These are phyloP conservation scores for Oreotrochilus melanogaster DNA, from an alignment of 2,113 vertebrate species.

Conservation along the genomic window DNA sequence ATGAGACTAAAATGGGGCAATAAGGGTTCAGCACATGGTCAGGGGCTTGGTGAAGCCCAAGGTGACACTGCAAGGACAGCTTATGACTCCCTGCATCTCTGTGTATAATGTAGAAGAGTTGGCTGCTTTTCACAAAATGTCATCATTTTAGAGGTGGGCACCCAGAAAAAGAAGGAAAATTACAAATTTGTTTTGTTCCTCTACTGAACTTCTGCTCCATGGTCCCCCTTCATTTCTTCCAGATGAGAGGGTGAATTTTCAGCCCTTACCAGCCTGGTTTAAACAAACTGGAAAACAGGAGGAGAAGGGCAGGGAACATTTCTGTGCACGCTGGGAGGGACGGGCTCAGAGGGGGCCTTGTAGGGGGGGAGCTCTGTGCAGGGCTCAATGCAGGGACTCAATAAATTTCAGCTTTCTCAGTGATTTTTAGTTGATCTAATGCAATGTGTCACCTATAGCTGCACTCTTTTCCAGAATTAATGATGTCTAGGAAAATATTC, in stretches of 20 bases:
- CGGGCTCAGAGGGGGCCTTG: background rate
- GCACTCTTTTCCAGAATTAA: conserved; percentile 30
- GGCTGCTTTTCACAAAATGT: background rate
- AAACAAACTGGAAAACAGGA: background rate
- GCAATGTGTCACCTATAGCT: conserved; percentile 7
- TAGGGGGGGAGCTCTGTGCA: conserved; percentile 15
- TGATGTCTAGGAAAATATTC: conserved; percentile 50
- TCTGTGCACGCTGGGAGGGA: background rate
- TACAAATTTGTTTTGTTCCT: background rate
- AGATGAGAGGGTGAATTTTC: background rate
- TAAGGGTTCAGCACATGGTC: background rate
- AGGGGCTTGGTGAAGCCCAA: background rate
- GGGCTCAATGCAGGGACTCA: background rate
- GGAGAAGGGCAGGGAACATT: background rate
- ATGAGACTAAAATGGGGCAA: background rate
- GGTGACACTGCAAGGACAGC: background rate
- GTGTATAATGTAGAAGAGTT: background rate
- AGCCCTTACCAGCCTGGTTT: background rate
- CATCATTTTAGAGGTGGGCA: background rate
- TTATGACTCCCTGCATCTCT: background rate
- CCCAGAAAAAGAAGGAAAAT: background rate
- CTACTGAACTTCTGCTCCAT: background rate
- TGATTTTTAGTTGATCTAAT: conserved; percentile 29
- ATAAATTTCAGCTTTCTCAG: conserved; percentile 34
- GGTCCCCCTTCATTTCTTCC: background rate